These are phyloP conservation scores for Caenorhabditis sinica DNA, from an alignment of 2,888 invertebrate genomes.

Conservation along the genomic window DNA sequence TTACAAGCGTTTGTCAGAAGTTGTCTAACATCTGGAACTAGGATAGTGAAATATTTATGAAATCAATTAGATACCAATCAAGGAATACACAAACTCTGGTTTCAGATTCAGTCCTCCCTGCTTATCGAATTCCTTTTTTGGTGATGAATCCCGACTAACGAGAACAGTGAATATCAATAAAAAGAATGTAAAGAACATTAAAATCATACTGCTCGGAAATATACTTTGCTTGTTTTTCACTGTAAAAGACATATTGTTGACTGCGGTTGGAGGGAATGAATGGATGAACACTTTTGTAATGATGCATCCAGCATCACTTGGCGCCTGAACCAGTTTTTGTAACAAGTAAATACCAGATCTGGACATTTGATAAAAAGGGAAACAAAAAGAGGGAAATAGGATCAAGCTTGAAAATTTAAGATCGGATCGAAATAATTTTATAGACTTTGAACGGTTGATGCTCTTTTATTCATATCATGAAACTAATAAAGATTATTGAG, in stretches of 20 bases:
- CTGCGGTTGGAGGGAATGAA: not conserved
- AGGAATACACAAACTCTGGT: conserved; percentile 41
- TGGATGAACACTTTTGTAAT: conserved; percentile 16
- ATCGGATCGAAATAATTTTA: not conserved
- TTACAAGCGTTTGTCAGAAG: conserved; percentile 52
- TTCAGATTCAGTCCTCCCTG: not conserved
- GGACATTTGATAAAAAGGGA: conserved; percentile 20
- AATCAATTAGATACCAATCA: conserved; percentile 16
- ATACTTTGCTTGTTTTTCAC: conserved; percentile 20
- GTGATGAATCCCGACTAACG: conserved; percentile 15
- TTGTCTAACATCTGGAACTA: conserved; percentile 38
- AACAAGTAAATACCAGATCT: conserved; percentile 54
- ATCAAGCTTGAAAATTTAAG: not conserved
- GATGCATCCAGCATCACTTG: conserved; percentile 1
- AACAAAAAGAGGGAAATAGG: not conserved
- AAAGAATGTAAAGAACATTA: conserved; percentile 22
- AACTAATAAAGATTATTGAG: no score
- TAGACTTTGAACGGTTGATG: no score
- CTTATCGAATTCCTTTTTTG: conserved; percentile 9
- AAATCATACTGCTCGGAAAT: conserved; percentile 38
- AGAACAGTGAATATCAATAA: conserved; percentile 33
- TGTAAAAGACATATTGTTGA: conserved; percentile 11
- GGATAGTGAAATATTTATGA: not conserved
- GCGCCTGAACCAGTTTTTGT: conserved; percentile 35
- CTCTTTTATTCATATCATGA: no score